Base-by-base conservation (phyloP, 2,888 invertebrate genomes). In the Tinea semifulvella region DNA sequence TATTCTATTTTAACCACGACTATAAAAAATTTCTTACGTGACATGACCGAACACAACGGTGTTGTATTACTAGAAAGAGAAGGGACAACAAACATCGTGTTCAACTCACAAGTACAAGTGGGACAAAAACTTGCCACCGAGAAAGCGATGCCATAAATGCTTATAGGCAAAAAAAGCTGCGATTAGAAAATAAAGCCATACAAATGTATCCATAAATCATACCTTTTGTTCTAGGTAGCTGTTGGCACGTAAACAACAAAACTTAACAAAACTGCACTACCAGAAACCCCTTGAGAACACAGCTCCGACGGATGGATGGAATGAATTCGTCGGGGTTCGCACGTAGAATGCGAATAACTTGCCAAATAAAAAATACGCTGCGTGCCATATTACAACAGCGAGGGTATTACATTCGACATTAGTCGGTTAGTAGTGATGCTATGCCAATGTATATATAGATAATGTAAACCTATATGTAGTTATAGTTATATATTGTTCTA, bases 291-390 rank as follows among this genome's bases (percentile, higher is more conserved):
- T 76, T 72, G 69, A 77, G 75, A 77, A 77, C 71, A 70, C 76
- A 70, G 75, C 79, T 76, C 75, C 79, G 76, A 80, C 77, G 79
- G 76, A 79, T 79, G 79, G 79, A 79, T 80, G 79, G 79, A 80
- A 80, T 79, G 76, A 43, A 77, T 79, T 80, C 71, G 76, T 76
- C 69, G 63, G 62, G 62, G 48, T 48, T 48, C 48, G 46, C 48
- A 48, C 28, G 28, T 19, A 25, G 43, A 40, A 40, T 40, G 22
- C 40, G 22, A 20, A 40, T 36, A 40, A 14, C 22, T 40, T 40
- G 22, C 40, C 20, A 40, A 40, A 11, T 40, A 6, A 20, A 40
- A 40, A 40, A 22, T n/a, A 3, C 40, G 22, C n/a, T 4, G 10
- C 11, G 6, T 13, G 11, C 20, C 2, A 22, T 22, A 40, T 40